phyloP scores from a whole-genome alignment of 37 sponge, comb jelly and placozoan species.

The Theonella swinhoei region DNA sequence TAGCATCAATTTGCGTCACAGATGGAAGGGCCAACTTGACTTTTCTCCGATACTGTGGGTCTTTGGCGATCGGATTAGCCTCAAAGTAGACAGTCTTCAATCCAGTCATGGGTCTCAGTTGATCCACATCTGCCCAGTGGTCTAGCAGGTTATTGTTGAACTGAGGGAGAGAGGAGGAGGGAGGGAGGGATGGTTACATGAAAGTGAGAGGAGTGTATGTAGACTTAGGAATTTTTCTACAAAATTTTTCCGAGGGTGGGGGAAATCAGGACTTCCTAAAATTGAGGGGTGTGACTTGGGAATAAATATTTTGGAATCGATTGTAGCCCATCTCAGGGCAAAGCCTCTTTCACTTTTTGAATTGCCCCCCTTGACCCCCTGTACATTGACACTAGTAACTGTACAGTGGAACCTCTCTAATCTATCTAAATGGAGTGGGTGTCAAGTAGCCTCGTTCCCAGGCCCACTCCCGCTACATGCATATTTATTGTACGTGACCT shows the following conservation, averaged over 20 bases:
- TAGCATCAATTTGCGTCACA: slow-evolving; percentile 89
- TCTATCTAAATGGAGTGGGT: too few species aligned
- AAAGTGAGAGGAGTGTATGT: background rate
- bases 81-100: slow-evolving; percentile 87
- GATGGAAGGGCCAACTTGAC: slow-evolving; percentile 72
- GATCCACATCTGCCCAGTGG: slow-evolving; percentile 67
- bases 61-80: slow-evolving; percentile 80
- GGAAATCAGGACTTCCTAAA: background rate
- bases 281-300: background rate
- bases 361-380: too few species aligned
- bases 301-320: too few species aligned
- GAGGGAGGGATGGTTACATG: slow-evolving; percentile 1
- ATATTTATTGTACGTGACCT: too few species aligned
- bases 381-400: too few species aligned
- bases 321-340: too few species aligned
- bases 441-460: too few species aligned
- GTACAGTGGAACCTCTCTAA: too few species aligned
- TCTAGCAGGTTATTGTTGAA: slow-evolving; percentile 82
- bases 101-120: slow-evolving; percentile 15
- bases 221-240: too few species aligned
- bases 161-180: slow-evolving; percentile 27
- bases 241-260: background rate
- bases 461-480: too few species aligned
- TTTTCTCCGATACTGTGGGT: slow-evolving; percentile 77
- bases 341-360: too few species aligned